Evolutionary conservation across 2,797 vertebrate genomes (phyloP), one percentile per base, ranked within the genome.

Genomic region (Anguilla obscura): DNA sequence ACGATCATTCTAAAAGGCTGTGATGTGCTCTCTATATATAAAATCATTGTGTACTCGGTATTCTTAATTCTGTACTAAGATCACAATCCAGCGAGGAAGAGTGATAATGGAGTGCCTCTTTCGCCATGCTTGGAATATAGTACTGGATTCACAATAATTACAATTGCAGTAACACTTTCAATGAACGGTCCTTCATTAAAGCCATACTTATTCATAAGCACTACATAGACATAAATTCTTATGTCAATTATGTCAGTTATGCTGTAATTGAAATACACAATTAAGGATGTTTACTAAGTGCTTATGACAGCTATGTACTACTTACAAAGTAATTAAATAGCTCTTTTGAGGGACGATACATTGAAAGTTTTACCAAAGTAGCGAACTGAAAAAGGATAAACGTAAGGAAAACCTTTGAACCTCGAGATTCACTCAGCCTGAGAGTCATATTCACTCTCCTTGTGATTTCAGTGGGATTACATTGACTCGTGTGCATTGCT

Each of bases 41-140:
- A 69, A 60, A 76, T 60, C 71, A 58, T 45, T 24, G 89, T 74
- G n/a, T 60, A n/a, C 63, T 33, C 96, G 96, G 58, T 95, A 96
- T 96, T 95, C 33, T 96, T 93, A 97, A 96, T 90, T 56, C 54
- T 56, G 54, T 56, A 97, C 89, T 69, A 95, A 95, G 21, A 96
- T 96, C 95, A 94, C 96, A 92, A 96, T 96, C 94, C 56, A 96
- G 94, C 9, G 96, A 92, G 84, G 97, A 95, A 2, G 96, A 95
- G 24, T 95, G 96, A 85, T 96, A 96, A 4, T 94, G 93, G 27
- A 97, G 95, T 0, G 96, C 95, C 94, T 97, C 96, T 93, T 96
- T 96, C 88, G 97, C 96, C 93, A 96, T 94, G 91, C 88, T 95
- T 27, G 63, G 24, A 69, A 91, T 96, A 96, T 95, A 96, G 89